These are phyloP conservation scores for Acanthopleura granulata DNA, from an alignment of 2,888 invertebrate genomes.

Conservation along the genomic window DNA sequence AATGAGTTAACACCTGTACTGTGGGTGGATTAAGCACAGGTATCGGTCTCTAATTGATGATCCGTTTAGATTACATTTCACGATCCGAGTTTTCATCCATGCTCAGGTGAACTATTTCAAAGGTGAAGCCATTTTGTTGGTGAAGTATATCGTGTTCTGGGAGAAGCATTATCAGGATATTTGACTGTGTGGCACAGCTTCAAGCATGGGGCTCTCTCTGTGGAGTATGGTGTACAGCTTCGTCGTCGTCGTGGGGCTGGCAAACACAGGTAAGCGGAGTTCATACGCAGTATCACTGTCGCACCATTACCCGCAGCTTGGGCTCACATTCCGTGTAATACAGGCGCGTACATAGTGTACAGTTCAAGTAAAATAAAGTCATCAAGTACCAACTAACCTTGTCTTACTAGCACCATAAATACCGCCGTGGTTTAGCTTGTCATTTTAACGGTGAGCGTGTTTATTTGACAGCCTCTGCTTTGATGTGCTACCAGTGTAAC, in stretches of 20 bases:
- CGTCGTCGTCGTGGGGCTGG: background rate
- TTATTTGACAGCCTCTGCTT: constrained; percentile 70
- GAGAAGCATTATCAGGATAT: background rate
- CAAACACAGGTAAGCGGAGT: constrained; percentile 1
- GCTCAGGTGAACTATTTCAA: constrained; percentile 4
- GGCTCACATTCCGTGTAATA: too few relatives aligned
- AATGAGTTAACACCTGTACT: background rate
- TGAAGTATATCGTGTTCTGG: background rate
- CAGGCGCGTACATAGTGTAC: too few relatives aligned
- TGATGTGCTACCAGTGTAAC: constrained; percentile 88
- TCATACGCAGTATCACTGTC: too few relatives aligned
- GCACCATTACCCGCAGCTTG: too few relatives aligned
- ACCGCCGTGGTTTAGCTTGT: too few relatives aligned
- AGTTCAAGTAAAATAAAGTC: too few relatives aligned
- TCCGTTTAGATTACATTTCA: background rate
- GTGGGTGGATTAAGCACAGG: background rate
- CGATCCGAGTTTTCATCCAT: background rate
- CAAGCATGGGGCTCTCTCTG: background rate
- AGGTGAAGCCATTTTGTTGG: constrained; percentile 11
- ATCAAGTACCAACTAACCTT: too few relatives aligned
- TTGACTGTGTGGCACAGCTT: background rate
- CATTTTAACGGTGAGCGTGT: background rate
- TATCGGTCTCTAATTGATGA: too few relatives aligned
- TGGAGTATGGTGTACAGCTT: background rate
- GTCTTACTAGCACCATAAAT: too few relatives aligned